Conservation (phyloP, 2,797 vertebrate genomes). For the Spea hammondii region DNA sequence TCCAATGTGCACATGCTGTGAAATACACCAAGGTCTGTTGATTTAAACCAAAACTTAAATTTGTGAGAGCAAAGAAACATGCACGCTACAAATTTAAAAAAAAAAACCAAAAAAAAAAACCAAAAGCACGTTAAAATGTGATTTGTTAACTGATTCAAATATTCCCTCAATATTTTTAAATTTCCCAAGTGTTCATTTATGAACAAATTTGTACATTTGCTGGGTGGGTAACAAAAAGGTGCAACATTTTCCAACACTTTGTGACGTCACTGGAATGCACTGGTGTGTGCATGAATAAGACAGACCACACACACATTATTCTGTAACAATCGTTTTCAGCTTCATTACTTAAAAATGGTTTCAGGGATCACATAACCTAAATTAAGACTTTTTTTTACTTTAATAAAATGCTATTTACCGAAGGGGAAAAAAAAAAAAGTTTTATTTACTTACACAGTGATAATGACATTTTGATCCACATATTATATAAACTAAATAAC, state of each 20-base stretch:
- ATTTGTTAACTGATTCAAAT: constrained; percentile 55
- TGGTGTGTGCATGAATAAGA: constrained; percentile 59
- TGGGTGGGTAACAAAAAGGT: constrained; percentile 56
- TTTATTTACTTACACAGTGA: no score
- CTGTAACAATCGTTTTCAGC: constrained; percentile 58
- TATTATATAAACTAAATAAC: no score
- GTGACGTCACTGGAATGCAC: constrained; percentile 57
- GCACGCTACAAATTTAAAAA: constrained; percentile 42
- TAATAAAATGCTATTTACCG: no score
- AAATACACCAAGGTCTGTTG: constrained; percentile 71
- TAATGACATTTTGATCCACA: no score
- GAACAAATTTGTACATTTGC: constrained; percentile 65
- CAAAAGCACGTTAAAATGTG: constrained; percentile 49
- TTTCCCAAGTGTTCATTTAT: constrained; percentile 77
- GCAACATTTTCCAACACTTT: constrained; percentile 59
- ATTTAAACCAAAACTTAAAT: constrained; percentile 63
- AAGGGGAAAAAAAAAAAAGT: no score
- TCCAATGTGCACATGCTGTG: constrained; percentile 73
- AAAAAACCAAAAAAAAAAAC: background rate
- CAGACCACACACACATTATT: constrained; percentile 57
- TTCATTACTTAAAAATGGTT: constrained; percentile 7
- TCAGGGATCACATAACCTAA: no score
- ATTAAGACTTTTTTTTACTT: no score
- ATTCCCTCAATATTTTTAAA: constrained; percentile 63
- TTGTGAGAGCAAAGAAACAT: constrained; percentile 47